Conservation (phyloP, 2,797 vertebrate genomes). For the Falco naumanni region DNA sequence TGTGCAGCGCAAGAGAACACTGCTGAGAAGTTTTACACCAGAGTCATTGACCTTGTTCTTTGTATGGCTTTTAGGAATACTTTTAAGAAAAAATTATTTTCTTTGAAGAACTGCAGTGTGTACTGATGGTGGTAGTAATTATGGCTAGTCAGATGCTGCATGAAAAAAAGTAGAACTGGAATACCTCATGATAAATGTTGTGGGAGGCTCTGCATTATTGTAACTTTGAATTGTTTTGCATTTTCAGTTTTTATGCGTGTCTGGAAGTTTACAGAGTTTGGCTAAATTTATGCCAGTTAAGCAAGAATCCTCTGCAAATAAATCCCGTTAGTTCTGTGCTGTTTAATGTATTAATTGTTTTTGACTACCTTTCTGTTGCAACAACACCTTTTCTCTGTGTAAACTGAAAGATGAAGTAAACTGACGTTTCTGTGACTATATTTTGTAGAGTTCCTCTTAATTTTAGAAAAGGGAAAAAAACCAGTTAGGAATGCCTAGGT, state of each 20-base stretch:
- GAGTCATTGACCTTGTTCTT: background rate
- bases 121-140: background rate
- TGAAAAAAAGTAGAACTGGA: background rate
- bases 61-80: background rate
- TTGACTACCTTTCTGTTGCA: background rate
- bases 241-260: background rate
- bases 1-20: background rate
- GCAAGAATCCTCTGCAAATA: background rate
- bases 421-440: background rate
- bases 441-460: background rate
- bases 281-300: background rate
- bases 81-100: no score
- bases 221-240: background rate
- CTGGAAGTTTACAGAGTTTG: background rate
- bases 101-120: background rate
- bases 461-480: background rate
- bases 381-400: background rate
- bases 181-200: background rate
- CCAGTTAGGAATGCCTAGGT: background rate
- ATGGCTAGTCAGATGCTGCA: background rate
- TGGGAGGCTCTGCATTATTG: background rate
- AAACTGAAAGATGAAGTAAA: background rate
- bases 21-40: background rate
- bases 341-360: background rate
- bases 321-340: background rate